These are phyloP conservation scores for Lepidostoma basale DNA, from an alignment of 1,140 invertebrate species.

Conservation along the genomic window DNA sequence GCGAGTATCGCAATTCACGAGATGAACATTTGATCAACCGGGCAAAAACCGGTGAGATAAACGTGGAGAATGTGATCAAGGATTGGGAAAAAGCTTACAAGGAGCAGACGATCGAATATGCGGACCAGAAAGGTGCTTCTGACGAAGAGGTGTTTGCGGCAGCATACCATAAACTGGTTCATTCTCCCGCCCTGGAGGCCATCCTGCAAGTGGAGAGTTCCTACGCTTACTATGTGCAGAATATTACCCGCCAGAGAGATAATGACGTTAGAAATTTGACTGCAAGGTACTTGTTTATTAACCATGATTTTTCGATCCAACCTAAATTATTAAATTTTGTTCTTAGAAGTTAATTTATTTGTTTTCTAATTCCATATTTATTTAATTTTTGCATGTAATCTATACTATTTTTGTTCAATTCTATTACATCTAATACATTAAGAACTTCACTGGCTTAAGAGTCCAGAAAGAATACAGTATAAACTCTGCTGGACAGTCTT, in stretches of 20 bases:
- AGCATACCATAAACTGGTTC: constrained; percentile 81
- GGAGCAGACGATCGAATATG: constrained; percentile 65
- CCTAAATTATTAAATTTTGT: neutral
- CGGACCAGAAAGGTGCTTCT: constrained; percentile 71
- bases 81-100: constrained; percentile 57
- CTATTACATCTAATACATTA: too few species aligned
- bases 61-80: constrained; percentile 56
- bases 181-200: constrained; percentile 79
- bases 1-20: constrained; percentile 63
- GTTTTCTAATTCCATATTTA: too few species aligned
- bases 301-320: neutral
- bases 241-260: constrained; percentile 70
- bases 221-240: constrained; percentile 73
- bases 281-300: constrained; percentile 59
- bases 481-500: too few species aligned
- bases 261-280: constrained; percentile 69
- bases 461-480: too few species aligned
- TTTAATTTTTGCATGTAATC: too few species aligned
- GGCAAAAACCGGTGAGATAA: constrained; percentile 52
- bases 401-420: too few species aligned
- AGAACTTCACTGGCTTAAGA: too few species aligned
- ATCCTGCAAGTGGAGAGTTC: constrained; percentile 80
- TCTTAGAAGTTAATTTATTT: neutral
- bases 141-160: constrained; percentile 79
- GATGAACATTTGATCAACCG: constrained; percentile 61